A percentile compares a stretch with the other conserved stretches of the same genome.
Conservation (phyloP, 2,888 invertebrate genomes). For the Torymus aiolomorphi region DNA sequence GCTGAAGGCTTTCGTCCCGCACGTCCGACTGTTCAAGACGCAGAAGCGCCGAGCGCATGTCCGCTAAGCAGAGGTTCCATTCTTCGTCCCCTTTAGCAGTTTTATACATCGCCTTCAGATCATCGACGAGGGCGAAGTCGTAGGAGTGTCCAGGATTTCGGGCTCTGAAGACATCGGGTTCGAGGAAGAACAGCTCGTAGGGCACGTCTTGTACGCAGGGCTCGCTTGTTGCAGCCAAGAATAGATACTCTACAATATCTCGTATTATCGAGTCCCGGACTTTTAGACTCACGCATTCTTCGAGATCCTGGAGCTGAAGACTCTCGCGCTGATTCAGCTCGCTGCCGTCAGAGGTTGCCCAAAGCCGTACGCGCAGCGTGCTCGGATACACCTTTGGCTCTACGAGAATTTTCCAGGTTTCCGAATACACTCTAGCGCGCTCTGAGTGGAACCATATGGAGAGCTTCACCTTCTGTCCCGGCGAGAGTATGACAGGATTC, state of each 20-base stretch:
- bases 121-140: constrained; percentile 53
- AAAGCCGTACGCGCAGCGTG: constrained; percentile 26
- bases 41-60: constrained; percentile 62
- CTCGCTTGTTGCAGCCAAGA: constrained; percentile 33
- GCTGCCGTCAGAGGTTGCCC: background rate
- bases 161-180: constrained; percentile 62
- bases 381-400: constrained; percentile 71
- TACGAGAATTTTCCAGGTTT: constrained; percentile 77
- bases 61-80: constrained; percentile 65
- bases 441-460: constrained; percentile 77
- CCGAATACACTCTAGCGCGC: constrained; percentile 74
- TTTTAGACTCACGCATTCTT: constrained; percentile 57
- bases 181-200: constrained; percentile 61
- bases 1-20: background rate
- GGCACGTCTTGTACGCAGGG: constrained; percentile 25
- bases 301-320: constrained; percentile 48
- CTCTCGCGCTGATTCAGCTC: background rate
- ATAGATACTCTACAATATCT: constrained; percentile 61
- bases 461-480: constrained; percentile 76
- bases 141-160: constrained; percentile 65
- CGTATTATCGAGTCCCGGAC: constrained; percentile 59
- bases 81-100: background rate
- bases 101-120: constrained; percentile 61
- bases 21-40: constrained; percentile 48
- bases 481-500: constrained; percentile 77